Base-by-base conservation (phyloP, 2,888 invertebrate genomes). In the Eilema griseolum region DNA sequence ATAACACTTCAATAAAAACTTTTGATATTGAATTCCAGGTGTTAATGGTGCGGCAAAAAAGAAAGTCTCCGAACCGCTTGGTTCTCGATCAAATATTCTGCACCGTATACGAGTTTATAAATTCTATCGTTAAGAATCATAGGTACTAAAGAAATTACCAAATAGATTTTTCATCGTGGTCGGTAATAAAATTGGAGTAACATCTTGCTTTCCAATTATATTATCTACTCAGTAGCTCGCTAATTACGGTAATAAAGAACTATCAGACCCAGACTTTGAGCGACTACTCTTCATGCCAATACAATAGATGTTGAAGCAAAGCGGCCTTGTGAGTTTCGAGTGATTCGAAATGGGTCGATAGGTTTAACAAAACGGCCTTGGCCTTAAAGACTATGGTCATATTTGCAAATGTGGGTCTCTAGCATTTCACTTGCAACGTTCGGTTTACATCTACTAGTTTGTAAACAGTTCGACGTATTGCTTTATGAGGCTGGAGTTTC, bases 271-370 rank as follows among this genome's bases (percentile, higher is more conserved):
- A 72, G 67, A 81, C 74, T 75, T 71, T 67, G 61, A 59, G 61
- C 64, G 57, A 57, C 74, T 74, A 74, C 71, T 59, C 64, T 79
- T 69, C 65, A 66, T 63, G 67, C 57, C 64, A 76, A 74, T 64
- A 79, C 62, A 71, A 74, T 69, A 72, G 73, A 62, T 67, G 69
- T 67, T 72, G n/a, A 74, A 76, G 14, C n/a, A 59, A 59, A 71
- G 73, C 68, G 67, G 71, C 62, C 75, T 74, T 76, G 72, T 70
- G 67, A 69, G 74, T 81, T 72, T 81, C 73, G 64, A 85, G 84
- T 77, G 83, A 77, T 76, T 73, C 67, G 77, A 87, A 85, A 83
- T 85, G 82, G 82, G 85, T 84, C 83, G 81, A 83, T 82, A 73
- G 63, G 65, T 70, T 74, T 69, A 69, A 61, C 46, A 66, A 65